Evolutionary conservation across 2,797 vertebrate species (phyloP).

Genomic region (Corythornis leucogaster): DNA sequence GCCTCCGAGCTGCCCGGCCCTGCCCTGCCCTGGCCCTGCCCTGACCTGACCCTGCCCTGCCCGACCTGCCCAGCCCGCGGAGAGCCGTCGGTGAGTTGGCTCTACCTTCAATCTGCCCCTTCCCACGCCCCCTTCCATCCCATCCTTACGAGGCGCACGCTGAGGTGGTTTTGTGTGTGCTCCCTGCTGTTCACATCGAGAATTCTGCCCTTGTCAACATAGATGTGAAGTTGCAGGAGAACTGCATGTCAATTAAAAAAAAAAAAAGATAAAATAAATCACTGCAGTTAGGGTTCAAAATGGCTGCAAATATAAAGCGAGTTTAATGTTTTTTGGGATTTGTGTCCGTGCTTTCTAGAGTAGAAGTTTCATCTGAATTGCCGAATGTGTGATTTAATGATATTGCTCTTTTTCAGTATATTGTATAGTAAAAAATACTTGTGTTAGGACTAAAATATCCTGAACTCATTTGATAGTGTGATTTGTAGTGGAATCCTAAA

Average conservation of each 20-base stretch:
- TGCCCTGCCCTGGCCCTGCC: too few relatives aligned
- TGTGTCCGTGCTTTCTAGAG: not conserved
- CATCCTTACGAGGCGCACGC: too few relatives aligned
- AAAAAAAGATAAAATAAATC: accelerated
- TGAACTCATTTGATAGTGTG: too few relatives aligned
- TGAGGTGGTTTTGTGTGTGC: too few relatives aligned
- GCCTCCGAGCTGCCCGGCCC: not conserved
- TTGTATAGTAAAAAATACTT: not conserved
- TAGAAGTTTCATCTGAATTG: not conserved
- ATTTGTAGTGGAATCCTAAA: not conserved
- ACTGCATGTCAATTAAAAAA: not conserved
- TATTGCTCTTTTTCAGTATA: not conserved
- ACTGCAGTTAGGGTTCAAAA: accelerated
- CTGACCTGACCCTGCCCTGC: too few relatives aligned
- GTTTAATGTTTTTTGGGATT: not conserved
- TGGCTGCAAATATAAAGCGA: not conserved
- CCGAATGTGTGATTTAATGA: not conserved
- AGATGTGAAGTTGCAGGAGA: not conserved
- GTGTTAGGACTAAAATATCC: not conserved
- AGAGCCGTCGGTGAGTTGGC: not conserved
- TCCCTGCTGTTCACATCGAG: not conserved
- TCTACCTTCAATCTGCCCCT: not conserved
- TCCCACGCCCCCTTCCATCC: not conserved
- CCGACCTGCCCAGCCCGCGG: too few relatives aligned
- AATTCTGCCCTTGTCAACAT: not conserved